phyloP scores from a whole-genome alignment of 2,113 vertebrate species.

The Pelodiscus sinensis region DNA sequence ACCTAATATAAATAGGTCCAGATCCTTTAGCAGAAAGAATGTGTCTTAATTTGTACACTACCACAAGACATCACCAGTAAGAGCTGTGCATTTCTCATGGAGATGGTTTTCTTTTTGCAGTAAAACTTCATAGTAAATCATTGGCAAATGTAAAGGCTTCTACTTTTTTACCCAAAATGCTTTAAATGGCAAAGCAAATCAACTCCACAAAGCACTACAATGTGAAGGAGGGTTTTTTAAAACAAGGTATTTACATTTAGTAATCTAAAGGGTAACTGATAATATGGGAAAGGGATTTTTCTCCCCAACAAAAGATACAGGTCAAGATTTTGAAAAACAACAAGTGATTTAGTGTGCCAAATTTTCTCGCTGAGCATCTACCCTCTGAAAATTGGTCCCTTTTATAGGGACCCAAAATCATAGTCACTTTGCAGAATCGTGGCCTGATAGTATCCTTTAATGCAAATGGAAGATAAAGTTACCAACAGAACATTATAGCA shows the following conservation, averaged over 20 bases:
- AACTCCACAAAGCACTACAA: neutral
- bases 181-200: neutral
- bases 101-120: too few relatives aligned
- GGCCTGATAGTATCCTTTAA: neutral
- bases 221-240: neutral
- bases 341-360: neutral
- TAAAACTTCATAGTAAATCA: too few relatives aligned
- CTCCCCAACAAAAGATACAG: neutral
- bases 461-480: neutral
- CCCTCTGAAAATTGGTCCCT: neutral
- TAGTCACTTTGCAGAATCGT: neutral
- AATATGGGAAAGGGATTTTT: neutral
- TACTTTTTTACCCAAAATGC: too few relatives aligned
- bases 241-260: neutral
- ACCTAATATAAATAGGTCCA: neutral
- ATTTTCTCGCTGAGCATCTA: neutral
- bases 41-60: too few relatives aligned
- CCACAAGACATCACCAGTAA: too few relatives aligned
- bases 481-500: neutral
- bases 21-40: neutral
- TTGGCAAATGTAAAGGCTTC: too few relatives aligned
- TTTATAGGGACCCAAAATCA: neutral
- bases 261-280: neutral
- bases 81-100: too few relatives aligned
- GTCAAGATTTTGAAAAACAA: neutral